Percentiles rank a stretch among this genome's conserved stretches.
These are phyloP conservation scores for Procambarus virginalis DNA, from an alignment of 1,140 invertebrate genomes.

Conservation along the genomic window DNA sequence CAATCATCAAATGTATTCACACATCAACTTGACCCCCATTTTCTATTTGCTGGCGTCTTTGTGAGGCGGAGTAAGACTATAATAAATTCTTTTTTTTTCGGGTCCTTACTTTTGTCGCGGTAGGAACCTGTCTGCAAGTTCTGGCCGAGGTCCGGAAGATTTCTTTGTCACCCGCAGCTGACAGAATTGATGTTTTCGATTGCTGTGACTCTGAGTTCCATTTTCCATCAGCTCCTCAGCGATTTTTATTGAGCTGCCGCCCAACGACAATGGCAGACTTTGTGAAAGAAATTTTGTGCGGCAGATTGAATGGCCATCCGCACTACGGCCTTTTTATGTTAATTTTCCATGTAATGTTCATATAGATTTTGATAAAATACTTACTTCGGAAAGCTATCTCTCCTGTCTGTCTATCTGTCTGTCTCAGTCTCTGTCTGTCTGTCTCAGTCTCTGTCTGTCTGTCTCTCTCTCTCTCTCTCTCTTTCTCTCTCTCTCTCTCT, in stretches of 20 bases:
- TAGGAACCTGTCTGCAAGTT: neutral
- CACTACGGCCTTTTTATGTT: neutral
- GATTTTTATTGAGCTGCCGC: neutral
- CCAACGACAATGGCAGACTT: neutral
- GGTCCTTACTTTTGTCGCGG: neutral
- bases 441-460: too few relatives aligned
- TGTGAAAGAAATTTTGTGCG: neutral
- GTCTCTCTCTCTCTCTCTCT: too few relatives aligned
- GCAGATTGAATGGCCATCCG: neutral
- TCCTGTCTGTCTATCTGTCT: neutral
- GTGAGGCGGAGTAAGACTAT: neutral
- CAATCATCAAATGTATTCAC: too few relatives aligned
- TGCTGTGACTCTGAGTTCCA: constrained; percentile 17
- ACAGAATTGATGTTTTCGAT: constrained; percentile 16
- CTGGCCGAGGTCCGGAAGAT: constrained; percentile 10
- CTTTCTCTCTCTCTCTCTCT: too few relatives aligned
- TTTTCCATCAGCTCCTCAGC: constrained; percentile 5
- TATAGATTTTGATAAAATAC: neutral
- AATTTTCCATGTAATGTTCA: neutral
- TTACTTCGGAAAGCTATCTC: neutral
- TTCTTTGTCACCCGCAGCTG: constrained; percentile 13
- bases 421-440: neutral
- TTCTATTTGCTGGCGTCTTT: neutral
- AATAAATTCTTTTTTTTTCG: neutral
- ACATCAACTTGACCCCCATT: neutral